Base-by-base conservation (phyloP, 64 coral and sea anemone species). In the Dendronephthya gigantea region DNA sequence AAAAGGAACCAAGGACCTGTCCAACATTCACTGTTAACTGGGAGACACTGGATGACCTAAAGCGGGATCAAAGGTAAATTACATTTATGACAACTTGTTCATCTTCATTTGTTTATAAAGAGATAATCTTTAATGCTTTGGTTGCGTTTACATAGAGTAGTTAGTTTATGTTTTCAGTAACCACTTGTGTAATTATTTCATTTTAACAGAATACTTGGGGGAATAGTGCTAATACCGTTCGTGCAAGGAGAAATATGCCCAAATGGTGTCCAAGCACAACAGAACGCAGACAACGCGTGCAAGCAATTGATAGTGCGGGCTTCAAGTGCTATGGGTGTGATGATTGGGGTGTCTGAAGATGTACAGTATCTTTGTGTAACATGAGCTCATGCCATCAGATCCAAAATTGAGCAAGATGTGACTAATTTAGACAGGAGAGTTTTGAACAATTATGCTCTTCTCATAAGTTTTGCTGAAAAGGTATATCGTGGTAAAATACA, bases 381-480 rank as follows among this genome's bases (percentile, higher is more conserved):
- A 28, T 27, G 43, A 8, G 2, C 9, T 0, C n/a, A 2, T 5
- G 38, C 48, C 39, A 8, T 84, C 9, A 40, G 36, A 11, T 48
- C 12, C 0, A 5, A 15, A 29, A 51, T 89, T 34, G n/a, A 17
- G 15, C 25, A 29, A 9, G 47, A 19, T 35, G 15, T 83, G 0
- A 83, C 83, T 43, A 83, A 56, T 0, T 5, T 90, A 7, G 89
- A 90, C 55, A 83, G 85, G 14, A 48, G 47, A 19, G 70, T 39
- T 39, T 1, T 17, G 23, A 88, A 88, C 7, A 88, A 79, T 34
- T 82, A 90, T 55, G 35, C 83, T 4, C 16, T 85, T 22, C 47
- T 85, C 9, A 90, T 85, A 39, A 22, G 83, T 22, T 37, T 90
- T 25, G 83, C 83, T 33, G 88, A 90, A 90, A 90, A 90, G 88